Percentiles rank a stretch among this genome's conserved stretches.
These are phyloP conservation scores for Hormiphora californensis DNA, from an alignment of 37 sponge, comb jelly and placozoan genomes.

Conservation along the genomic window DNA sequence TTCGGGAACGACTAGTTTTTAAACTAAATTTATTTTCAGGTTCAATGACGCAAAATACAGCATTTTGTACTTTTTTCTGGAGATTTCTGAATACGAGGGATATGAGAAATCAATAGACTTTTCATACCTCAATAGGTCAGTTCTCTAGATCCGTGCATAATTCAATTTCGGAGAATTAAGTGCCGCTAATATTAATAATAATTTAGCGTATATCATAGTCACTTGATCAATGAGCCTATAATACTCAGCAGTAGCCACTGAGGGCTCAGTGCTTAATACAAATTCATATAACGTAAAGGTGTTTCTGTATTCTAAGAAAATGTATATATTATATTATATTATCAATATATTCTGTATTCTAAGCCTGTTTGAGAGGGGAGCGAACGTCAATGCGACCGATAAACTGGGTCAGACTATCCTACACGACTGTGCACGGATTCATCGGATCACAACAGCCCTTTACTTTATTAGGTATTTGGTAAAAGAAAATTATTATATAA, in stretches of 20 bases:
- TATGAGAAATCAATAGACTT: constrained; percentile 20
- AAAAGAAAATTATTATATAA: too few species aligned
- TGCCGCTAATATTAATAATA: too few species aligned
- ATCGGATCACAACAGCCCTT: not conserved
- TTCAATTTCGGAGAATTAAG: too few species aligned
- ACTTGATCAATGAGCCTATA: too few species aligned
- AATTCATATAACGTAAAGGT: too few species aligned
- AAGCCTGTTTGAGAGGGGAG: constrained; percentile 37
- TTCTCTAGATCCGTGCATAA: not conserved
- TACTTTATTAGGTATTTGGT: too few species aligned
- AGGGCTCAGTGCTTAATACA: too few species aligned
- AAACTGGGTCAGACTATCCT: constrained; percentile 32
- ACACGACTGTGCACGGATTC: constrained; percentile 29
- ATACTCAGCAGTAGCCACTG: too few species aligned
- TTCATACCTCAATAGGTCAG: not conserved
- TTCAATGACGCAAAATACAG: not conserved
- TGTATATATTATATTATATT: not conserved
- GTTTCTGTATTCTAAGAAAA: too few species aligned
- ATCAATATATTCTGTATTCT: not conserved
- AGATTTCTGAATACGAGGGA: constrained; percentile 34
- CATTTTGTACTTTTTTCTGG: constrained; percentile 6
- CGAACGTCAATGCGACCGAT: constrained; percentile 20
- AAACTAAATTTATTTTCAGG: too few species aligned
- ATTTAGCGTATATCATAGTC: too few species aligned
- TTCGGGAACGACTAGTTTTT: too few species aligned